Evolutionary conservation across 2,113 vertebrate species (phyloP).

Genomic region (Speoplatyrhinus poulsoni): DNA sequence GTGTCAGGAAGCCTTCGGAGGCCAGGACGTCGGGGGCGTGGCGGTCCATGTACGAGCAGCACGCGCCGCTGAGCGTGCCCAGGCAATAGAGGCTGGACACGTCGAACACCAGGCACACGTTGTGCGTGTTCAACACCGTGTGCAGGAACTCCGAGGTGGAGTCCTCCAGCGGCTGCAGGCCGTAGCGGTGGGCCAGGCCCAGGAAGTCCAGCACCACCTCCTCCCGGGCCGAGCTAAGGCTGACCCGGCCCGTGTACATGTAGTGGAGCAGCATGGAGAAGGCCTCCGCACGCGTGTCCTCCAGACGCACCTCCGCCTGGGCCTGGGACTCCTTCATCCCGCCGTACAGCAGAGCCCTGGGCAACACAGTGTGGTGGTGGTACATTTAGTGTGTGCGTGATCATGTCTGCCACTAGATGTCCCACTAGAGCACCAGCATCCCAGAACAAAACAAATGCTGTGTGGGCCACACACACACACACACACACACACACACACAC

Average conservation of each 20-base stretch:
- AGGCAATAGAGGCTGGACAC: slow-evolving; percentile 96
- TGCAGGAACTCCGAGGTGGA: slow-evolving; percentile 96
- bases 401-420: too few relatives aligned
- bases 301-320: slow-evolving; percentile 91
- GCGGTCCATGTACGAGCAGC: slow-evolving; percentile 94
- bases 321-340: slow-evolving; percentile 96
- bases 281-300: slow-evolving; percentile 93
- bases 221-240: slow-evolving; percentile 89
- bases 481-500: neutral
- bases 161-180: slow-evolving; percentile 93
- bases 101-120: slow-evolving; percentile 96
- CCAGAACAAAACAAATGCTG: too few relatives aligned
- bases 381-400: neutral
- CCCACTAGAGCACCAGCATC: too few relatives aligned
- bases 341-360: slow-evolving; percentile 91
- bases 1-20: slow-evolving; percentile 89
- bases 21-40: slow-evolving; percentile 91
- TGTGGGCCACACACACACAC: neutral
- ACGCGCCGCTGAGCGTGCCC: slow-evolving; percentile 86
- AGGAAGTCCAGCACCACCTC: slow-evolving; percentile 95
- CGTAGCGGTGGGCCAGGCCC: slow-evolving; percentile 94
- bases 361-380: neutral
- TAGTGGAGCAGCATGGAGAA: slow-evolving; percentile 96
- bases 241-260: slow-evolving; percentile 95
- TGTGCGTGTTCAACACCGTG: slow-evolving; percentile 92